A percentile compares a stretch with the other conserved stretches of the same genome.
phyloP scores from a whole-genome alignment of 2,888 invertebrate genomes.

The Rhaphigaster nebulosa region DNA sequence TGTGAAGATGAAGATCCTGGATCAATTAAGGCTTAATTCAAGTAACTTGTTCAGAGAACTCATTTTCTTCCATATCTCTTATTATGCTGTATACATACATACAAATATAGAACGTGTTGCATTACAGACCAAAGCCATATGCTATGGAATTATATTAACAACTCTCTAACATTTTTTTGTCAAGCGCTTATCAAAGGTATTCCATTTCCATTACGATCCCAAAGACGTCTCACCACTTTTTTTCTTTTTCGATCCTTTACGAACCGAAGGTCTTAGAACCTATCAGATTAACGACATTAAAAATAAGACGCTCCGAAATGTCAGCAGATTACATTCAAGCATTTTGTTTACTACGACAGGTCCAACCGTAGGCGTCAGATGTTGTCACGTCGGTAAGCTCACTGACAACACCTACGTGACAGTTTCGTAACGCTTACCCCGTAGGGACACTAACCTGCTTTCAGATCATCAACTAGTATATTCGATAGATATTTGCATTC shows the following conservation, averaged over 20 bases:
- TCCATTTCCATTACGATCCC: background rate
- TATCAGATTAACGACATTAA: background rate
- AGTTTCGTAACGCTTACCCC: background rate
- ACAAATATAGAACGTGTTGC: background rate
- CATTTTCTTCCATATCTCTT: too few species aligned
- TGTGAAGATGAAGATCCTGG: too few species aligned
- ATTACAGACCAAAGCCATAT: background rate
- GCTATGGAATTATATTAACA: background rate
- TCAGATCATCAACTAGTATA: background rate
- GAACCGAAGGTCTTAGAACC: background rate
- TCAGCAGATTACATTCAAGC: background rate
- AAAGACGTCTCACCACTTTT: background rate
- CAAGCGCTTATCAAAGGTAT: background rate
- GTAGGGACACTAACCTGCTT: conserved; percentile 11
- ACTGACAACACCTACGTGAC: conserved; percentile 3
- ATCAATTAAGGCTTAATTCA: too few species aligned
- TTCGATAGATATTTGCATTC: background rate
- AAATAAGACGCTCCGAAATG: background rate
- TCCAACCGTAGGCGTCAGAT: conserved; percentile 1
- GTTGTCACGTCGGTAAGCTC: conserved; percentile 4
- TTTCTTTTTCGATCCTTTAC: background rate
- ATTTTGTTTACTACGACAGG: conserved; percentile 22
- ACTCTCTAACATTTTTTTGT: too few species aligned
- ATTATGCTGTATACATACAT: too few species aligned
- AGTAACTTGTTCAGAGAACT: too few species aligned